These are phyloP conservation scores for Holocentrus rufus DNA, from an alignment of 2,797 vertebrate genomes.

Conservation along the genomic window DNA sequence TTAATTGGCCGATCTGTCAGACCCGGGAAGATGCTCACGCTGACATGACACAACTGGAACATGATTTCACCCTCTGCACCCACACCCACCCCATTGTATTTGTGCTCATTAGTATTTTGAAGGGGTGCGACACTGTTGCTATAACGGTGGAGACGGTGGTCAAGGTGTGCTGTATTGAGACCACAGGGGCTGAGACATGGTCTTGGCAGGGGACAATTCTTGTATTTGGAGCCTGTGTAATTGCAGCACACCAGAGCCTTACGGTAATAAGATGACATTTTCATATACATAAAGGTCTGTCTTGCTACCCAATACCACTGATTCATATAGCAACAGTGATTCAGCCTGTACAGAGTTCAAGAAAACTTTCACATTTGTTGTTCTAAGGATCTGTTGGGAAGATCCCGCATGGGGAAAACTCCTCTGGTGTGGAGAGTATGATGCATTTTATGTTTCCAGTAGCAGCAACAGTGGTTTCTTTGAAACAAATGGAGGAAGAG, in stretches of 20 bases:
- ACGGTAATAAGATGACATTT: too few species aligned
- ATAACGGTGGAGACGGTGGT: slow-evolving; percentile 43
- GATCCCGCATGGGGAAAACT: too few species aligned
- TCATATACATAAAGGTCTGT: too few species aligned
- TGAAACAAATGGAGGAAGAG: too few species aligned
- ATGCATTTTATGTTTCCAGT: too few species aligned
- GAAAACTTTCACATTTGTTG: too few species aligned
- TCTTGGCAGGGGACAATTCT: slow-evolving; percentile 10
- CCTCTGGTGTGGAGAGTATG: too few species aligned
- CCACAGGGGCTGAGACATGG: slow-evolving; percentile 40
- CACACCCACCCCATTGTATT: slow-evolving; percentile 47
- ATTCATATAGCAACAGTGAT: too few species aligned
- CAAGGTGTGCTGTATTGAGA: slow-evolving; percentile 52
- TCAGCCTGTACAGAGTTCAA: too few species aligned
- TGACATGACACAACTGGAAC: slow-evolving; percentile 78
- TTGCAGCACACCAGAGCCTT: neutral
- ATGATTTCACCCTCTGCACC: slow-evolving; percentile 68
- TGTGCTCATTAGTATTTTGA: slow-evolving; percentile 73
- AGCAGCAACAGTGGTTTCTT: too few species aligned
- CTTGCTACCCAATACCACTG: too few species aligned
- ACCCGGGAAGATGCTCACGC: slow-evolving; percentile 73
- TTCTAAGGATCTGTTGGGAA: too few species aligned
- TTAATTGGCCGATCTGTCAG: slow-evolving; percentile 88
- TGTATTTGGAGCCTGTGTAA: slow-evolving; percentile 4
- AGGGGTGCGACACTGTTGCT: slow-evolving; percentile 25